phyloP scores from a whole-genome alignment of 1,140 invertebrate species.

The Microplitis mediator region DNA sequence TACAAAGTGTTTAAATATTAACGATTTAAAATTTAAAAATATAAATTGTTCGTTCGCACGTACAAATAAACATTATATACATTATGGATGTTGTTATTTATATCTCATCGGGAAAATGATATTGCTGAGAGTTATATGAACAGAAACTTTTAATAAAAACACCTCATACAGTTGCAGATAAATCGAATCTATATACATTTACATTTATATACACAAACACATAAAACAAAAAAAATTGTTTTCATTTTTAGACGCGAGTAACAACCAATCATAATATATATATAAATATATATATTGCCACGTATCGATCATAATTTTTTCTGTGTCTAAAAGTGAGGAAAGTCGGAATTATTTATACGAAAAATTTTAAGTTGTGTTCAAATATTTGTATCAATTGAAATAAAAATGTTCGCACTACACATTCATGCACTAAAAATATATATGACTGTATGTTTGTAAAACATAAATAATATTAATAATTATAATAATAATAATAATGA shows the following conservation, averaged over 20 bases:
- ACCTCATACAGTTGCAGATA: too few species aligned
- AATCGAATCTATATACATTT: too few species aligned
- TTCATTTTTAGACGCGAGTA: slow-evolving; percentile 1
- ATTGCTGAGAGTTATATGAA: neutral
- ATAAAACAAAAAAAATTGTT: neutral
- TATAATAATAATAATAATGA: too few species aligned
- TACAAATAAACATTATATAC: slow-evolving; percentile 12
- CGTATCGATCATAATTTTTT: slow-evolving; percentile 12
- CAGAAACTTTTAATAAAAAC: neutral
- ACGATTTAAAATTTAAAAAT: neutral
- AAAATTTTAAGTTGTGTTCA: neutral
- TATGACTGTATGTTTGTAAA: slow-evolving; percentile 4
- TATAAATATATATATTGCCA: neutral
- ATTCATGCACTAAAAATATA: neutral
- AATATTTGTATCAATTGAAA: neutral
- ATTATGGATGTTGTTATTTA: slow-evolving; percentile 11
- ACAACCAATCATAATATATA: slow-evolving; percentile 1
- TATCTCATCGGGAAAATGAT: neutral
- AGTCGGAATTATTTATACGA: neutral
- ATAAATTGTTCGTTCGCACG: neutral
- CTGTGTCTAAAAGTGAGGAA: neutral
- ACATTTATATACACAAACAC: too few species aligned
- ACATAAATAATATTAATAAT: neutral
- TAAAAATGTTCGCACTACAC: neutral
- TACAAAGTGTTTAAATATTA: too few species aligned